A percentile compares a stretch with the other conserved stretches of the same genome.
Conservation (phyloP, 2,888 invertebrate genomes). For the Deroplatys truncata region DNA sequence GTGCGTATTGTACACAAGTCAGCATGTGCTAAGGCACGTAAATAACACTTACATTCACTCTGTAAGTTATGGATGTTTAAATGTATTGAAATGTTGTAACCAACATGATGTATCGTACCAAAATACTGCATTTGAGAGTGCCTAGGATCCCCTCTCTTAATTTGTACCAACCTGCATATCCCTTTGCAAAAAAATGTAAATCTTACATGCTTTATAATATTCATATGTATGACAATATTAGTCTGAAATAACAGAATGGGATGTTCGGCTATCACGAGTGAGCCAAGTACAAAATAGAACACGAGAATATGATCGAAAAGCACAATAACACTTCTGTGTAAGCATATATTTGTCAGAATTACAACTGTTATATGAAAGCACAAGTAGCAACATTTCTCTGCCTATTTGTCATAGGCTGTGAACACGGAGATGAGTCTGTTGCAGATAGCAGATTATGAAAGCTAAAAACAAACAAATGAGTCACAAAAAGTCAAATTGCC, state of each 20-base stretch:
- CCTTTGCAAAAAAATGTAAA: too few species aligned
- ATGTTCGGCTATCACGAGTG: neutral
- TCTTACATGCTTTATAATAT: neutral
- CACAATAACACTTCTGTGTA: neutral
- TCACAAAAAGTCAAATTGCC: constrained; percentile 13
- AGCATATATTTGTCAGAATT: neutral
- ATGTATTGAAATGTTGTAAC: neutral
- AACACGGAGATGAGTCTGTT: neutral
- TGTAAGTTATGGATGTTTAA: neutral
- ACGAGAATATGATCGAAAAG: neutral
- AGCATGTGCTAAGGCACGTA: neutral
- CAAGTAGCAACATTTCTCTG: neutral
- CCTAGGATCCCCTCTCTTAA: neutral
- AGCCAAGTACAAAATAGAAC: neutral
- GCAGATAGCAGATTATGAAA: neutral
- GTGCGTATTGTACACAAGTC: neutral
- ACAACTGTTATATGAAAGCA: neutral
- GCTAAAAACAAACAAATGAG: neutral
- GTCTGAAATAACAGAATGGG: neutral
- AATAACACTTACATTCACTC: neutral
- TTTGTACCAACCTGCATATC: neutral
- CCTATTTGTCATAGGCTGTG: neutral
- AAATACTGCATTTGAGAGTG: neutral
- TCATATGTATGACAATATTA: neutral
- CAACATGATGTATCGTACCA: neutral